Evolutionary conservation across 2,888 invertebrate species (phyloP).

Genomic region (Argynnis bischoffii): DNA sequence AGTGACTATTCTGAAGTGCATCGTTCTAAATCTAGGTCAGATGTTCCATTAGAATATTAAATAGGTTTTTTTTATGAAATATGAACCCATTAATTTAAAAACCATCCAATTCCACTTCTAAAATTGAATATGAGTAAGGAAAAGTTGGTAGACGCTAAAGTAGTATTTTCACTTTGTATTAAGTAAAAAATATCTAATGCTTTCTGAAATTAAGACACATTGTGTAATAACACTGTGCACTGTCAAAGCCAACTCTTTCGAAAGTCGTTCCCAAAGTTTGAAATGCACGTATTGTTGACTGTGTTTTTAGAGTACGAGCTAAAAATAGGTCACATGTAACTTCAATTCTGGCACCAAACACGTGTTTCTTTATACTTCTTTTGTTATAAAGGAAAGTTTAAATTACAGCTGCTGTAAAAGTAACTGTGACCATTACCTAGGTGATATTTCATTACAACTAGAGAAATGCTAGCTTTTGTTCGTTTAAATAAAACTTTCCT

Average conservation of each 20-base stretch:
- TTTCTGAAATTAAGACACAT: background rate
- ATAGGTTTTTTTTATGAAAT: too few species aligned
- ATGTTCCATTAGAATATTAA: background rate
- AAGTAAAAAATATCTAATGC: too few species aligned
- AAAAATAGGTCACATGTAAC: conserved; percentile 19
- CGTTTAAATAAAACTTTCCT: too few species aligned
- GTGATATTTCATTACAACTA: too few species aligned
- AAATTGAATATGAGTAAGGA: too few species aligned
- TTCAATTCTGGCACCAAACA: background rate
- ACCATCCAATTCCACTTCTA: too few species aligned
- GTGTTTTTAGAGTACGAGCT: conserved; percentile 5
- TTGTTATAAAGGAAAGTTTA: background rate
- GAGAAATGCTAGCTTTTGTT: too few species aligned
- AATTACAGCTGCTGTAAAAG: background rate
- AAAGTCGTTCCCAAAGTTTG: conserved; percentile 8
- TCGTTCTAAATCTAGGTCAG: conserved; percentile 21
- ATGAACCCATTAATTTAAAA: too few species aligned
- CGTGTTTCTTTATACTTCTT: background rate
- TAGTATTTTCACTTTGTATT: too few species aligned
- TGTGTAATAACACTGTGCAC: background rate
- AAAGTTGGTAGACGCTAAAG: too few species aligned
- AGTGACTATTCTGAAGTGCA: conserved; percentile 24
- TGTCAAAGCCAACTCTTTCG: conserved; percentile 15
- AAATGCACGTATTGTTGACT: conserved; percentile 21
- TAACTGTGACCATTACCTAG: background rate